phyloP scores from a whole-genome alignment of 2,113 vertebrate species.

The Asarcornis scutulata region DNA sequence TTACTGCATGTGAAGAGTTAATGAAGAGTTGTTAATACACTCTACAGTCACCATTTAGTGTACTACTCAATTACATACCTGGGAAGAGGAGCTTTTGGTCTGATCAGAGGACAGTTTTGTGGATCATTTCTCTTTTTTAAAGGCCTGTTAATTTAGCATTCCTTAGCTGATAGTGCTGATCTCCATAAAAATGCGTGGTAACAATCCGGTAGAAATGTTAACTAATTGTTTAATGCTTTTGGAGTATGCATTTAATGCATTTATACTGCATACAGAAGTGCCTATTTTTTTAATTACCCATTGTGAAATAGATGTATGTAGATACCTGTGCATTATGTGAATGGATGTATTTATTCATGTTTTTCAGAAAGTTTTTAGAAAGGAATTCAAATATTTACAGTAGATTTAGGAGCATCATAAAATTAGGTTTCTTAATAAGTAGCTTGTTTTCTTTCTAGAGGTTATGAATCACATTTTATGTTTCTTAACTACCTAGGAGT shows the following conservation, averaged over 20 bases:
- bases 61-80: background rate
- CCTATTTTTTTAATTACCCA: background rate
- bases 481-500: conserved; percentile 41
- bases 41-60: background rate
- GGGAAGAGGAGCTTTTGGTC: background rate
- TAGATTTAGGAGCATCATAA: background rate
- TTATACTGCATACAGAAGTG: background rate
- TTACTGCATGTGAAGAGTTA: background rate
- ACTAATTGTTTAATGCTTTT: background rate
- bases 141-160: background rate
- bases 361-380: background rate
- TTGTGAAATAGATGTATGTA: background rate
- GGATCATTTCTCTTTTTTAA: background rate
- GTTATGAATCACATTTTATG: conserved; percentile 44
- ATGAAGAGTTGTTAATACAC: background rate
- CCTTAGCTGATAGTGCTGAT: background rate
- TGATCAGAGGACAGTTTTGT: background rate
- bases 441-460: conserved; percentile 35
- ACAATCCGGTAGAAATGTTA: background rate
- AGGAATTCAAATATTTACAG: background rate
- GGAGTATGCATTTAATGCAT: background rate
- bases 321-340: background rate
- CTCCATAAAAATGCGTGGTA: background rate
- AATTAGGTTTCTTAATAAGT: background rate
- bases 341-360: background rate